A percentile compares a stretch with the other conserved stretches of the same genome.
These are phyloP conservation scores for Pseudanteris insignis DNA, from an alignment of 2,888 invertebrate genomes.

Conservation along the genomic window DNA sequence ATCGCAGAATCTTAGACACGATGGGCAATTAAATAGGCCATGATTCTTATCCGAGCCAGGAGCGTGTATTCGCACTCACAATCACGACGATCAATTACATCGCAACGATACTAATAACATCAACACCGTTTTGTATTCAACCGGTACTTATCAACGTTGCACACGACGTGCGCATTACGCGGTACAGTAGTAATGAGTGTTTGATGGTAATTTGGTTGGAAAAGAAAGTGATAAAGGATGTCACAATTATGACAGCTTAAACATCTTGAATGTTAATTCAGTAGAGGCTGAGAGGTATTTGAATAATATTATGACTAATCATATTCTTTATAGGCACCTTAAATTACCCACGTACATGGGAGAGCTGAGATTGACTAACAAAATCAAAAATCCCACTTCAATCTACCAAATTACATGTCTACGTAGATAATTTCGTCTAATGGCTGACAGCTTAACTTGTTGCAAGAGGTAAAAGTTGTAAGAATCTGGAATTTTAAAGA, in stretches of 20 bases:
- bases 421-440: too few species aligned
- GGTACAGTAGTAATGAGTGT: conserved; percentile 20
- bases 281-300: too few species aligned
- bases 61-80: conserved; percentile 12
- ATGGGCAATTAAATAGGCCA: conserved; percentile 12
- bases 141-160: conserved; percentile 15
- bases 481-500: too few species aligned
- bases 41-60: conserved; percentile 9
- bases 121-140: conserved; percentile 2
- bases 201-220: conserved; percentile 27
- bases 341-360: too few species aligned
- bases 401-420: too few species aligned
- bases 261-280: too few species aligned
- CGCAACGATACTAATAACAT: conserved; percentile 20
- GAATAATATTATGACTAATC: too few species aligned
- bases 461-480: too few species aligned
- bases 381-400: too few species aligned
- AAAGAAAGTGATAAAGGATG: conserved; percentile 28
- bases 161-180: not conserved
- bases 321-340: too few species aligned
- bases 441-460: too few species aligned
- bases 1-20: conserved; percentile 10
- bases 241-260: conserved; percentile 12
- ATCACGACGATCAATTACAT: conserved; percentile 7
- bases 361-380: too few species aligned